phyloP scores from a whole-genome alignment of 2,888 invertebrate genomes.

The Ormyrus labotus region DNA sequence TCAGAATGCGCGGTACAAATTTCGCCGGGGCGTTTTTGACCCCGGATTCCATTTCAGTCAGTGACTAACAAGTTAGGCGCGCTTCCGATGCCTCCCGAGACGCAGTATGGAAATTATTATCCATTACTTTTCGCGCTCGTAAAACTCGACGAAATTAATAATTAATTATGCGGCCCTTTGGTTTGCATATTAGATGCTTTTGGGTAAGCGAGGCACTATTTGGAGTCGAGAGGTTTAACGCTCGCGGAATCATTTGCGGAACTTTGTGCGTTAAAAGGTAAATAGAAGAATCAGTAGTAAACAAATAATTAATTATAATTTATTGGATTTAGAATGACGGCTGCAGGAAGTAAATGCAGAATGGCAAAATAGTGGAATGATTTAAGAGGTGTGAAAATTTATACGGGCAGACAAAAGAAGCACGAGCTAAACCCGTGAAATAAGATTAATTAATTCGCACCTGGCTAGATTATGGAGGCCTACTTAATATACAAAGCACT shows the following conservation, averaged over 20 bases:
- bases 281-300: no score
- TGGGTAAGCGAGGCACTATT: no score
- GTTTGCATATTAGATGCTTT: no score
- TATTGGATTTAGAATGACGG: no score
- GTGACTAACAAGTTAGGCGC: conserved; percentile 59
- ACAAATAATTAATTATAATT: no score
- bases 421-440: conserved; percentile 20
- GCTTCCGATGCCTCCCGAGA: neutral
- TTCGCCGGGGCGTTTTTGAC: conserved; percentile 59
- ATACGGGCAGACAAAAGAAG: neutral
- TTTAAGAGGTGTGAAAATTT: conserved; percentile 43
- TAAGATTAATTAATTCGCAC: conserved; percentile 55
- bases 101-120: no score
- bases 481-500: conserved; percentile 41
- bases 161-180: no score
- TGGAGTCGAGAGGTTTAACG: no score
- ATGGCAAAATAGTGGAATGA: conserved; percentile 28
- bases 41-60: conserved; percentile 57
- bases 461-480: conserved; percentile 46
- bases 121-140: no score
- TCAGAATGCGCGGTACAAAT: conserved; percentile 61
- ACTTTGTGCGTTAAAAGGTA: no score
- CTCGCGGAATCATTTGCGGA: no score
- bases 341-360: neutral
- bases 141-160: no score